phyloP scores from a whole-genome alignment of 2,888 invertebrate species.

The Parelbella ahira region DNA sequence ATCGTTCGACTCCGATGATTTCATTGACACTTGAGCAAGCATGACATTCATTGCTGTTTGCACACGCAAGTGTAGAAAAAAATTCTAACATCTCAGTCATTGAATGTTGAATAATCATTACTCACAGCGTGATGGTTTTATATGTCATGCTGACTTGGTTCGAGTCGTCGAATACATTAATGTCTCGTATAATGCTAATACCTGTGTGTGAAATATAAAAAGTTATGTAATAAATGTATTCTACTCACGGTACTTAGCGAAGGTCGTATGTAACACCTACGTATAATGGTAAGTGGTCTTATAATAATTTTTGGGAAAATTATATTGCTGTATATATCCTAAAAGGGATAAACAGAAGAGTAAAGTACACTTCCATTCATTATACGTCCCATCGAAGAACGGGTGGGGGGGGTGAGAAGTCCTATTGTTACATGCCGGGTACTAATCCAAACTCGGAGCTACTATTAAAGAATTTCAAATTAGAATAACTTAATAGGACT shows the following conservation, averaged over 20 bases:
- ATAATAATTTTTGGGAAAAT: no score
- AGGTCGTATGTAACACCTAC: conserved; percentile 1
- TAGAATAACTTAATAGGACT: no score
- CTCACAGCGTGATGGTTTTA: conserved; percentile 9
- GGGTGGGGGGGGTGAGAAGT: no score
- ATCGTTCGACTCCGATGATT: conserved; percentile 19
- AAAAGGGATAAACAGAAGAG: no score
- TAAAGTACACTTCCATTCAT: no score
- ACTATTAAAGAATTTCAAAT: no score
- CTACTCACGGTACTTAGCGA: conserved; percentile 9
- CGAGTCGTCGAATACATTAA: conserved; percentile 16
- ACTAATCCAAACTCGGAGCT: no score
- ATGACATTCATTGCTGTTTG: conserved; percentile 20
- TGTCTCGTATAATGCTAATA: conserved; percentile 18
- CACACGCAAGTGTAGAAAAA: conserved; percentile 13
- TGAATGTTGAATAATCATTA: conserved; percentile 17
- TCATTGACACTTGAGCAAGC: conserved; percentile 19
- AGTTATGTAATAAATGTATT: conserved; percentile 20
- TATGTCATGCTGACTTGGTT: conserved; percentile 1
- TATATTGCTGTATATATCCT: no score
- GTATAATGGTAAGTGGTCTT: no score
- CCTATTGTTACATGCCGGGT: no score
- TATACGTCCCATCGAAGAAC: no score
- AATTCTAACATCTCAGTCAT: conserved; percentile 5
- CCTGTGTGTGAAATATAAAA: conserved; percentile 13